Conservation (phyloP, 2,113 vertebrate genomes). For the Cheirogaleus medius region DNA sequence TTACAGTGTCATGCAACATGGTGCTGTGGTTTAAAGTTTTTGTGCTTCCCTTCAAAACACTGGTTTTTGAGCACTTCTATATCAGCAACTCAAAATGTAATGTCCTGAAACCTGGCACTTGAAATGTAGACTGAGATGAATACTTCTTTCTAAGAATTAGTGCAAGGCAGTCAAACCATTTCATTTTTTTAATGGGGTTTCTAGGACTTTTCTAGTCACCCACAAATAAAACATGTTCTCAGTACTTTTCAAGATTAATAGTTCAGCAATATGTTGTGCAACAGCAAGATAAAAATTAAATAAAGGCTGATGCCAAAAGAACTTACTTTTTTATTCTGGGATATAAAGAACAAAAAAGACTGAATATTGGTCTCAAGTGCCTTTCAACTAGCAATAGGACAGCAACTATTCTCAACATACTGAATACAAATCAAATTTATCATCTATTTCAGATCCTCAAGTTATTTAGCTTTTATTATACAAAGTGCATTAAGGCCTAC, state of each 20-base stretch:
- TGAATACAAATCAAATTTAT: slow-evolving; percentile 25
- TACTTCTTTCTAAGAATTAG: slow-evolving; percentile 42
- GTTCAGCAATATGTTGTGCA: slow-evolving; percentile 47
- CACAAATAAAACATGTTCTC: slow-evolving; percentile 39
- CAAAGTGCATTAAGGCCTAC: not conserved
- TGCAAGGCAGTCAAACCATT: not conserved
- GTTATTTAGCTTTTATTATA: not conserved
- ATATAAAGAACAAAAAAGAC: slow-evolving; percentile 49
- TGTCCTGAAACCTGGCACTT: slow-evolving; percentile 15
- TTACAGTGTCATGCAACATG: slow-evolving; percentile 36
- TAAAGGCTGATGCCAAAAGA: slow-evolving; percentile 34
- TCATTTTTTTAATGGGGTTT: slow-evolving; percentile 21
- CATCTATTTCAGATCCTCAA: not conserved
- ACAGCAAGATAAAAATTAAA: slow-evolving; percentile 70
- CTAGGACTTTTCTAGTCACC: slow-evolving; percentile 3
- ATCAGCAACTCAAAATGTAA: slow-evolving; percentile 30
- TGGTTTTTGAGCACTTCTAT: not conserved
- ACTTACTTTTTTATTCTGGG: slow-evolving; percentile 28
- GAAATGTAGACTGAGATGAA: slow-evolving; percentile 36
- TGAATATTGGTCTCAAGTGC: not conserved
- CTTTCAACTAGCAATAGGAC: not conserved
- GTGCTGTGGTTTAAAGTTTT: not conserved
- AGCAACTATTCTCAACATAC: not conserved
- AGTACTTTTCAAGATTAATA: slow-evolving; percentile 60
- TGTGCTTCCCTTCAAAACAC: slow-evolving; percentile 13